phyloP scores from a whole-genome alignment of 2,797 vertebrate species.

The Falco concolor region DNA sequence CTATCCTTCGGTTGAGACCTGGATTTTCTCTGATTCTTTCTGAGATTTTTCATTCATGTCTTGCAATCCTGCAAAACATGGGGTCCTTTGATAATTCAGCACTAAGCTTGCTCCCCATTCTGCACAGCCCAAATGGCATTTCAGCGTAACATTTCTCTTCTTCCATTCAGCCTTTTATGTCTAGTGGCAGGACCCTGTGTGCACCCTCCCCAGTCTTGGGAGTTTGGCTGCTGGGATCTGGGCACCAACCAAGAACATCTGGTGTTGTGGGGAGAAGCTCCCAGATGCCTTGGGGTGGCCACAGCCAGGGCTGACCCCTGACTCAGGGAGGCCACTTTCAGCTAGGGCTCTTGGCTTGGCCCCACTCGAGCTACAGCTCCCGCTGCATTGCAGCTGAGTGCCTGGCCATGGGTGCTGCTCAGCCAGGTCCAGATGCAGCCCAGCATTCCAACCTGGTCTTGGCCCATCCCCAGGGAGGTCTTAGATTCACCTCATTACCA shows the following conservation, averaged over 20 bases:
- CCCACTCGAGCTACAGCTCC: background rate
- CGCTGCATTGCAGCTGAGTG: background rate
- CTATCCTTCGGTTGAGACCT: background rate
- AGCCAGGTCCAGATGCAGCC: background rate
- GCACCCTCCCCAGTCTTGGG: fast-evolving
- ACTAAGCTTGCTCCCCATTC: background rate
- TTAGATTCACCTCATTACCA: background rate
- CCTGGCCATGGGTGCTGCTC: background rate
- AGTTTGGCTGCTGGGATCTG: background rate
- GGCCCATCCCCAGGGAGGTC: background rate
- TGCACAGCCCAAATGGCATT: background rate
- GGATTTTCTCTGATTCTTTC: background rate
- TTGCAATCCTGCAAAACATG: background rate
- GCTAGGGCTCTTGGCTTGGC: background rate
- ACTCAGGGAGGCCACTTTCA: background rate
- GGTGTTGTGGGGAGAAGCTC: background rate
- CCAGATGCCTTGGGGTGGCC: background rate
- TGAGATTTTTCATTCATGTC: background rate
- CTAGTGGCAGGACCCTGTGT: background rate
- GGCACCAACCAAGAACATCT: background rate
- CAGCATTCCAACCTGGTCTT: background rate
- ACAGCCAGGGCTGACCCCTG: fast-evolving
- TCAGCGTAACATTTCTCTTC: background rate
- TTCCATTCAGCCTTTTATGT: background rate
- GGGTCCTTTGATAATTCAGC: background rate